phyloP scores from a whole-genome alignment of 2,113 vertebrate genomes.

The Brachypteracias leptosomus region DNA sequence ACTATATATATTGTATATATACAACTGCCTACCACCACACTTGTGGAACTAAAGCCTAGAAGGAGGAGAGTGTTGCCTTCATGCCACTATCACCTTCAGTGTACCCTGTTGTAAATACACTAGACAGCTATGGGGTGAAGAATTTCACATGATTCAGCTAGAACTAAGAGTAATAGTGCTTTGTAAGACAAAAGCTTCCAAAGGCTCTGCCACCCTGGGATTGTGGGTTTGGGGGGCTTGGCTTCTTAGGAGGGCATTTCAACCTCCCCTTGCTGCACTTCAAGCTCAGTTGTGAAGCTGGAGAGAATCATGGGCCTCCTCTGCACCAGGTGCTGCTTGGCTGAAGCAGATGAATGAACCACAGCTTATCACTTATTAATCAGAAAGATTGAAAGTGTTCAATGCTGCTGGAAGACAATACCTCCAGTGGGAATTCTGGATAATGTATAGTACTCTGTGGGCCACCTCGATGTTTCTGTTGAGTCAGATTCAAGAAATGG shows the following conservation, averaged over 20 bases:
- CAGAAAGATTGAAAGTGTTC: slow-evolving; percentile 31
- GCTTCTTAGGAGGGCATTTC: neutral
- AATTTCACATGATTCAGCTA: neutral
- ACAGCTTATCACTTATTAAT: slow-evolving; percentile 63
- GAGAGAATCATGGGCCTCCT: neutral
- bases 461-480: neutral
- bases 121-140: neutral
- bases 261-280: neutral
- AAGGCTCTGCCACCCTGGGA: neutral
- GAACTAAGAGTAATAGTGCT: neutral
- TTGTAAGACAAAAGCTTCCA: neutral
- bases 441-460: neutral
- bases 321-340: neutral
- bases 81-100: neutral
- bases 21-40: neutral
- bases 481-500: neutral
- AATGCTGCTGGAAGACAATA: slow-evolving; percentile 9
- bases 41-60: neutral
- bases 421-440: slow-evolving; percentile 16
- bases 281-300: neutral
- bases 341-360: slow-evolving; percentile 14
- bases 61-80: neutral
- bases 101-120: neutral
- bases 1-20: no score
- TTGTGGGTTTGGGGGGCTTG: neutral